Base-by-base conservation (phyloP, 2,113 vertebrate genomes). In the Pontoporia blainvillei region DNA sequence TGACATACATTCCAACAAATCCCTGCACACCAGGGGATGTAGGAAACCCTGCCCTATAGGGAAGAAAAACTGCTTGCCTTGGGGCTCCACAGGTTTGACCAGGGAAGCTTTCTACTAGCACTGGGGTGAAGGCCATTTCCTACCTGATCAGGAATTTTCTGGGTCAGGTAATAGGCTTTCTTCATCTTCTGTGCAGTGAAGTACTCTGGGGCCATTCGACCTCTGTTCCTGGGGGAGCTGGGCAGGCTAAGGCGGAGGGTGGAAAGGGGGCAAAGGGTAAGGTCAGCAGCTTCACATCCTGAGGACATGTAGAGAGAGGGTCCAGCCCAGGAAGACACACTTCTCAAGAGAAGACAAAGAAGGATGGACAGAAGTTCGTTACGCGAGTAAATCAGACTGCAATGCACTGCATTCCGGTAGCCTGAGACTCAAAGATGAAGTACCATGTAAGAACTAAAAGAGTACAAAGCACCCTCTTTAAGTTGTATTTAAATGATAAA, bases 111-210 rank as follows among this genome's bases (percentile, higher is more conserved):
- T 52, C 27, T 67, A 25, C 36, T 91, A 39, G 11, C 12, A 78
- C 4, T 61, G 34, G 6, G 10, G 21, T 5, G 31, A 82, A 39
- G 57, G 69, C 18, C 66, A 49, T 85, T 41, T 86, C 96, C 76
- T 98, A 99, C 99, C 99, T 99, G 99, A 86, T 99, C 99, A 17
- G 99, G 98, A 57, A 97, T 97, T 90, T 99, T 99, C 96, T 99
- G 99, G 0, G 98, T 98, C 92, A 99, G 96, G 94, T 99, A 99
- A 98, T 99, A 99, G 5, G 99, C 99, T 83, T 98, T 98, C 98
- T 99, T 99, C 96, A 99, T 98, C 97, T 99, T 99, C 98, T 99
- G 99, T 75, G 99, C 99, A 85, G 97, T 95, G 14, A 98, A 98
- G 95, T 99, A 81, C 27, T 99, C 99, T 4, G 98, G 81, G 39